Evolutionary conservation across 2,113 vertebrate species (phyloP).

Genomic region (Okapia johnstoni): DNA sequence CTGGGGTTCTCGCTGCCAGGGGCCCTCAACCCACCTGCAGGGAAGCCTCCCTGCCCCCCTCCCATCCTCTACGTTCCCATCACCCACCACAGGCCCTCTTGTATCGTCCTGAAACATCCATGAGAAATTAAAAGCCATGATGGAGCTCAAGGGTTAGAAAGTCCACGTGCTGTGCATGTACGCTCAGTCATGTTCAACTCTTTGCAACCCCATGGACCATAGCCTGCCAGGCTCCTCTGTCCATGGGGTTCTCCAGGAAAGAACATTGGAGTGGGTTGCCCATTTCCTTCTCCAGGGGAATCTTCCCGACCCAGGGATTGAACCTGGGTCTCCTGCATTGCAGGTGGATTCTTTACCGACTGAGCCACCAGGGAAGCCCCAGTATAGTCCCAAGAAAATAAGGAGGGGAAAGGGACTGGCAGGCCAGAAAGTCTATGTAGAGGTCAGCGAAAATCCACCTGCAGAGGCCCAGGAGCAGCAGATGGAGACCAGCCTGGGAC

Average conservation of each 20-base stretch:
- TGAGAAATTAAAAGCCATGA: neutral
- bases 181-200: neutral
- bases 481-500: neutral
- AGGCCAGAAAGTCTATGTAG: neutral
- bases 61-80: neutral
- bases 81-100: too few relatives aligned
- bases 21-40: neutral
- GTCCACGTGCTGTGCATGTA: accelerated
- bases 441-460: neutral
- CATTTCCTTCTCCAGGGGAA: neutral
- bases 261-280: neutral
- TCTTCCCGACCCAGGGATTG: neutral
- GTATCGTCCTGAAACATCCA: neutral
- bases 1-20: neutral
- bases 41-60: neutral
- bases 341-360: neutral
- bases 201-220: neutral
- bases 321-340: neutral
- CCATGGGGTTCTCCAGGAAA: neutral
- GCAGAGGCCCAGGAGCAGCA: neutral
- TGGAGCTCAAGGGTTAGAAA: neutral
- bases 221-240: neutral
- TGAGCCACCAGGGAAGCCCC: neutral
- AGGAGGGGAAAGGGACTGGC: neutral
- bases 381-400: neutral